Base-by-base conservation (phyloP, 2,888 invertebrate species). In the Eulithis testata region DNA sequence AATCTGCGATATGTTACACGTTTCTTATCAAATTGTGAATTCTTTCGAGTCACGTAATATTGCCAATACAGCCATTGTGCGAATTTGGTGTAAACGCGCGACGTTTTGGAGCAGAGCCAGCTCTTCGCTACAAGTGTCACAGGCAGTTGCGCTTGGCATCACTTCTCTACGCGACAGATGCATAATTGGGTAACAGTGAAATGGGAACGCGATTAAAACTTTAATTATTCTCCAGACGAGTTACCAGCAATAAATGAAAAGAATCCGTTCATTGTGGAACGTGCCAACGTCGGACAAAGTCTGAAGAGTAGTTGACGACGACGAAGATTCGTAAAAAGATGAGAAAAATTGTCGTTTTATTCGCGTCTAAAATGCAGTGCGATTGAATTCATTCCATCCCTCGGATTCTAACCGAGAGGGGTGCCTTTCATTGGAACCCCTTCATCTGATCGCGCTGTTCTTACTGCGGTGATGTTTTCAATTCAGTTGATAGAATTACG, bases 51-150 rank as follows among this genome's bases (percentile, higher is more conserved):
- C 80, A 78, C 77, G 75, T 61, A 68, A 68, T 61, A 66, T 65
- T 63, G 60, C 67, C 66, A 3, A 27, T 37, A 37, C 58, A 54
- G 36, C 43, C 64, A 78, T 73, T 70, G 73, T 74, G 70, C 72
- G 72, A 78, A 73, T 68, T 76, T 73, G 73, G 61, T 71, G 74
- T 74, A 67, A 76, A 73, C 68, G 72, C 68, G 72, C 73, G 72
- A 69, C 77, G 75, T 75, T 61, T 85, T 91, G 91, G 91, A 76
- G 66, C 72, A 55, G 53, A 78, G 90, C 91, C 91, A 92, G 86
- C 79, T 79, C 79, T 79, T 69, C 76, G 88, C 90, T 85, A 91
- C 91, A 91, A 91, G 91, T 91, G 89, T 88, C 88, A 77, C 77
- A 73, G 66, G 74, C 77, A 78, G 73, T 76, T 36, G 67, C 63